Evolutionary conservation across 2,888 invertebrate species (phyloP).

Genomic region (Harpalus rubripes): DNA sequence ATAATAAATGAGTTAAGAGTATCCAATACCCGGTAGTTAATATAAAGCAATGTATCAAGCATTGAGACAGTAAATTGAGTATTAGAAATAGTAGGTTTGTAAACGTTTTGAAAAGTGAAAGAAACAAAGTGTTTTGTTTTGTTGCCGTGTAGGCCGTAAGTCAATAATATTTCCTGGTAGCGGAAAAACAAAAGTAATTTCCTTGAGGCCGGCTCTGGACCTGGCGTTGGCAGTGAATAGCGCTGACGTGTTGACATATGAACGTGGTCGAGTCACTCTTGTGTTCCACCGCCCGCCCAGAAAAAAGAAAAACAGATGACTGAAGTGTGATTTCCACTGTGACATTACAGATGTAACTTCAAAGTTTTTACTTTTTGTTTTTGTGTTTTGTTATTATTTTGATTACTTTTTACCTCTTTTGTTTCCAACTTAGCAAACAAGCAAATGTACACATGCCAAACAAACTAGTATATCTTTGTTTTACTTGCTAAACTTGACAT

Average conservation of each 20-base stretch:
- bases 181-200: slow-evolving; percentile 35
- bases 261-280: slow-evolving; percentile 49
- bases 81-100: not conserved
- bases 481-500: slow-evolving; percentile 48
- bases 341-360: slow-evolving; percentile 63
- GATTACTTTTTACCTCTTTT: slow-evolving; percentile 38
- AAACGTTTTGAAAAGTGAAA: slow-evolving; percentile 2
- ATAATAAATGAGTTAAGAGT: not conserved
- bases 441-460: slow-evolving; percentile 19
- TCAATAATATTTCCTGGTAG: slow-evolving; percentile 36
- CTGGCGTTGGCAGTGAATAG: slow-evolving; percentile 8
- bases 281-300: slow-evolving; percentile 33
- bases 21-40: not conserved
- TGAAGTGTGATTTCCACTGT: slow-evolving; percentile 60
- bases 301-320: slow-evolving; percentile 58
- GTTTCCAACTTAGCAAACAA: slow-evolving; percentile 30
- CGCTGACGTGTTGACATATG: slow-evolving; percentile 60
- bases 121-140: slow-evolving; percentile 2
- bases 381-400: slow-evolving; percentile 44
- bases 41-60: not conserved
- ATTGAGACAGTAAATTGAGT: not conserved
- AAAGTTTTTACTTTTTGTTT: slow-evolving; percentile 34
- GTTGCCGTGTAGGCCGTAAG: not conserved
- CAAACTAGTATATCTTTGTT: slow-evolving; percentile 45
- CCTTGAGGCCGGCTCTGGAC: slow-evolving; percentile 7